phyloP scores from a whole-genome alignment of 2,113 vertebrate genomes.

The Stictonetta naevosa region DNA sequence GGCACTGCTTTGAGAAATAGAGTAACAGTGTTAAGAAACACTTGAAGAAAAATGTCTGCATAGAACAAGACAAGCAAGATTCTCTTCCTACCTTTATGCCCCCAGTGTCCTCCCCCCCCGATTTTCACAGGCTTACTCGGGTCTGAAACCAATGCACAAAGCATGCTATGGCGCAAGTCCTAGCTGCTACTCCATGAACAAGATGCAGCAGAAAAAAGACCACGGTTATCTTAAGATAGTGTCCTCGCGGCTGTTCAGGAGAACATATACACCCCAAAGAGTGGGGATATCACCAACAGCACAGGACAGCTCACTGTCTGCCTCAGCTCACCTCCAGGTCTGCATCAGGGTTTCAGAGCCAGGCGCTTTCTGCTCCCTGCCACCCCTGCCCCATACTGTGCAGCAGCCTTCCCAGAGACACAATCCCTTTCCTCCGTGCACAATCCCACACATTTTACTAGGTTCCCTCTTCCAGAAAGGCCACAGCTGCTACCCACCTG shows the following conservation, averaged over 20 bases:
- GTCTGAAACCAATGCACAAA: neutral
- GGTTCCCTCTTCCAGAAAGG: neutral
- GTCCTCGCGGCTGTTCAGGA: neutral
- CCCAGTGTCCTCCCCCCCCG: neutral
- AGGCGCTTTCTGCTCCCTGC: neutral
- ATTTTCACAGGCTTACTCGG: neutral
- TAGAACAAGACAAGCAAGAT: neutral
- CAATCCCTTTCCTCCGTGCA: neutral
- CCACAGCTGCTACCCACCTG: neutral
- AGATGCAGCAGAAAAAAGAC: neutral
- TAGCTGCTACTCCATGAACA: neutral
- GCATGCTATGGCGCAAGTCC: neutral
- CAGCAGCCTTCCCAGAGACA: neutral
- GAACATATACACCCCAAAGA: neutral
- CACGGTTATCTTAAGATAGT: no score
- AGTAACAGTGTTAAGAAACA: neutral
- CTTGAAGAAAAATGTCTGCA: neutral
- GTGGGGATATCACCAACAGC: neutral
- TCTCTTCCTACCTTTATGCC: neutral
- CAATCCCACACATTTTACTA: neutral
- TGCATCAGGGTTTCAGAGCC: neutral
- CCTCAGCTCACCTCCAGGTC: neutral
- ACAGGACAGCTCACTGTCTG: neutral
- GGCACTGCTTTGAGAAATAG: neutral
- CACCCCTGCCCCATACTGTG: neutral